A percentile compares a stretch with the other conserved stretches of the same genome.
Evolutionary conservation across 2,113 vertebrate genomes (phyloP).

Genomic region (human (Homo sapiens)): DNA sequence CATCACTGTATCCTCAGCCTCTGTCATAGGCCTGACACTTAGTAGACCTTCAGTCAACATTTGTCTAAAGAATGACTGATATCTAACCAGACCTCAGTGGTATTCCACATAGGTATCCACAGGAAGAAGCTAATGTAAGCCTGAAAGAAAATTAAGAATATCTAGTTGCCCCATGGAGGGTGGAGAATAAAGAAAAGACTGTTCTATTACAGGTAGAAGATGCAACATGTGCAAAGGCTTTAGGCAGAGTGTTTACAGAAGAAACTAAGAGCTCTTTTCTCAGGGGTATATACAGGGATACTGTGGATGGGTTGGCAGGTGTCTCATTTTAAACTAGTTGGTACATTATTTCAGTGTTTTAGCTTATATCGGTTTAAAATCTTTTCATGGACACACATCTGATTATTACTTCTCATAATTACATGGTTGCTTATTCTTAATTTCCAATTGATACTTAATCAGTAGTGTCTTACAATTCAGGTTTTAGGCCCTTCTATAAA

Average conservation of each 20-base stretch:
- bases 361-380: background rate
- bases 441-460: background rate
- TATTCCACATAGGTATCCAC: background rate
- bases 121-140: background rate
- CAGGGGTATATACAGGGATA: background rate
- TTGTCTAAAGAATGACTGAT: background rate
- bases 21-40: background rate
- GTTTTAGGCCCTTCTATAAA: background rate
- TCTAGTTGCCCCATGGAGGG: background rate
- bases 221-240: background rate
- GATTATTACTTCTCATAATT: background rate
- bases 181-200: background rate
- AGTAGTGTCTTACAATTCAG: background rate
- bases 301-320: background rate
- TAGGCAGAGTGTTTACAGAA: background rate
- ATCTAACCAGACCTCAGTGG: background rate
- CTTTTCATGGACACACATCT: background rate
- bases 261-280: too few species aligned
- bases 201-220: background rate
- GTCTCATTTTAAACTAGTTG: background rate
- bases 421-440: background rate
- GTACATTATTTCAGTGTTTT: background rate
- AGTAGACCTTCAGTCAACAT: background rate
- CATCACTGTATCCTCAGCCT: background rate
- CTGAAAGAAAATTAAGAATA: background rate